Percentiles rank a stretch among this genome's conserved stretches.
These are phyloP conservation scores for Cossypha dichroa DNA, from an alignment of 2,797 vertebrate genomes.

Conservation along the genomic window DNA sequence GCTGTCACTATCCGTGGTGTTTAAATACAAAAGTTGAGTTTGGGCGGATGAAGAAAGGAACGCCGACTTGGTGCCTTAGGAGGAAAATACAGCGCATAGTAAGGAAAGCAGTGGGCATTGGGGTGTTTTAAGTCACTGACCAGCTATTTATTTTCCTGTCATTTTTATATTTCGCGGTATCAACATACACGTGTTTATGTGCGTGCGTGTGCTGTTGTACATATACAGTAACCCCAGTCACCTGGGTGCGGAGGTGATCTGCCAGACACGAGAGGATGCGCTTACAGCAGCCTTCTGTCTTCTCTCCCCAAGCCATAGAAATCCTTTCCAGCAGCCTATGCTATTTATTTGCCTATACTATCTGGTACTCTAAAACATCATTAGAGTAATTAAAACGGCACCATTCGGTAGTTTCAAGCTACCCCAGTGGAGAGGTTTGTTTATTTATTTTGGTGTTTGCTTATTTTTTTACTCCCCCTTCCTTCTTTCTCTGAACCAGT, in stretches of 20 bases:
- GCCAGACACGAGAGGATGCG: not conserved
- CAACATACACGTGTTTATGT: no score
- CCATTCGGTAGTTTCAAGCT: slow-evolving; percentile 44
- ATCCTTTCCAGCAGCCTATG: not conserved
- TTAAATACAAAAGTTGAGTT: not conserved
- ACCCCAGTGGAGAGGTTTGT: not conserved
- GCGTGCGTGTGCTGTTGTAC: not conserved
- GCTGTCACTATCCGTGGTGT: not conserved
- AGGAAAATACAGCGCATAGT: not conserved
- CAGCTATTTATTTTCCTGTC: not conserved
- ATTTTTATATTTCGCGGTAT: not conserved
- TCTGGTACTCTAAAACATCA: slow-evolving; percentile 44
- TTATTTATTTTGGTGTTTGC: not conserved
- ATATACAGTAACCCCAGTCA: not conserved
- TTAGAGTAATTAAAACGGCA: slow-evolving; percentile 53
- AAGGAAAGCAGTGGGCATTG: not conserved
- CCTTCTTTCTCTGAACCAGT: not conserved
- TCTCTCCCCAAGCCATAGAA: not conserved
- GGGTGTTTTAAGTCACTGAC: not conserved
- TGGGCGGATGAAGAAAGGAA: not conserved
- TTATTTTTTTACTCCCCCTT: not conserved
- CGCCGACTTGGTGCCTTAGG: not conserved
- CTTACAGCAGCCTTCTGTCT: not conserved
- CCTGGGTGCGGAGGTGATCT: not conserved
- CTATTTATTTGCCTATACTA: slow-evolving; percentile 38